These are phyloP conservation scores for Lampris megalopsis DNA, from an alignment of 2,113 vertebrate species.

Conservation along the genomic window DNA sequence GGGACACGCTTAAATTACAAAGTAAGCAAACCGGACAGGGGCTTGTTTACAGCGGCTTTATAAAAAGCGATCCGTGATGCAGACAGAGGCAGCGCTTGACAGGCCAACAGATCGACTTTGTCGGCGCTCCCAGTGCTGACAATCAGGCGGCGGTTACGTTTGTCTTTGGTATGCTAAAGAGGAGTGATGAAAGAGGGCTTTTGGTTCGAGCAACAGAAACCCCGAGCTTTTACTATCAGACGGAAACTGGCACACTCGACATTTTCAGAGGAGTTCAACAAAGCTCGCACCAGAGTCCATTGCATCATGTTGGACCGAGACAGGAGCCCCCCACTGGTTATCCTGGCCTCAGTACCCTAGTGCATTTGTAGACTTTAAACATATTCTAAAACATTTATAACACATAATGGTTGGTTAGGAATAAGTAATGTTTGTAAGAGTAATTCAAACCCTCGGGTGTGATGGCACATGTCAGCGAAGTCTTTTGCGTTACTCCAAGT, in stretches of 20 bases:
- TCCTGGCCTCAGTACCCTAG: not conserved
- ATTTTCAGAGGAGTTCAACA: not conserved
- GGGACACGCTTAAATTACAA: not conserved
- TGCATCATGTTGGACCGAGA: not conserved
- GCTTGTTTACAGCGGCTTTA: not conserved
- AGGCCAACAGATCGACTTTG: not conserved
- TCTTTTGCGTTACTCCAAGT: conserved; percentile 34
- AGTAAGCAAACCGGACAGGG: not conserved
- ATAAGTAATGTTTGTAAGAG: too few species aligned
- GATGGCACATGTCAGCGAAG: conserved; percentile 29
- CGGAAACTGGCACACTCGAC: not conserved
- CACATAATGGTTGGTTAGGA: too few species aligned
- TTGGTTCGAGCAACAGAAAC: not conserved
- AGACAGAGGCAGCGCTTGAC: not conserved
- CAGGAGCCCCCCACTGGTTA: too few species aligned
- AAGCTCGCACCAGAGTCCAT: not conserved
- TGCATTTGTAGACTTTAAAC: not conserved
- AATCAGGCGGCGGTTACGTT: not conserved
- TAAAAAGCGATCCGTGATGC: too few species aligned
- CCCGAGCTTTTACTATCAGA: not conserved
- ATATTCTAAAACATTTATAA: too few species aligned
- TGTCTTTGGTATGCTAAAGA: not conserved
- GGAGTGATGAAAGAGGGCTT: conserved; percentile 6
- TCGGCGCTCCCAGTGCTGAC: not conserved
- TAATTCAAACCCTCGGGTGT: conserved; percentile 14